Evolutionary conservation across 2,888 invertebrate species (phyloP), one percentile per base, ranked within the genome.

Genomic region (Entomobrya multifasciata): DNA sequence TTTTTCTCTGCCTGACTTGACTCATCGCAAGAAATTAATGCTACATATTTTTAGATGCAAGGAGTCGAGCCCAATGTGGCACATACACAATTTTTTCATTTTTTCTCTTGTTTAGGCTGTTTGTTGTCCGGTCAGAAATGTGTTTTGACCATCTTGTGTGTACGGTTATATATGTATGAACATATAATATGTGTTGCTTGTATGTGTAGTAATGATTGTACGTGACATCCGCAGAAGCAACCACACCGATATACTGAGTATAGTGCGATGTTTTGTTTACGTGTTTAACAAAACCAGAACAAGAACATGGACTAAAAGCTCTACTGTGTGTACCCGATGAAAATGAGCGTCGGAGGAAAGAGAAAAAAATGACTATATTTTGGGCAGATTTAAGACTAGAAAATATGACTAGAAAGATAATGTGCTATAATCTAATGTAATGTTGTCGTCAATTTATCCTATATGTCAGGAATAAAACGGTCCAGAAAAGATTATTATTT

Each of bases 211-310:
- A 81, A 86, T 81, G 65, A 47, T 86, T 55, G 81, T 86, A 86
- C 86, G 86, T 86, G 86, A 76, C 77, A 86, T 86, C 86, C 86
- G 76, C 86, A 86, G 47, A 72, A 57, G 55, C 76, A 57, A 76
- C 83, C 20, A 36, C 25, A 57, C 36, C 4, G 4, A 36, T 36
- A 36, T 36, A 36, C 36, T 72, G 47, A 22, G 22, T 25, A n/a
- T n/a, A 25, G 47, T 13, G 36, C 47, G 36, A 6, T 36, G 4
- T 36, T 36, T 36, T 36, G 36, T 36, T 8, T 36, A 36, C 36
- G 4, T 36, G 36, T 36, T 36, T 36, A 36, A 8, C 8, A 52
- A 74, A 36, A n/a, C n/a, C 11, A 0, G 30, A 74, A 30, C 74
- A 55, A 30, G 55, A 3, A 1, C 30, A 36, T 36, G 55, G 52